Evolutionary conservation across 2,797 vertebrate genomes (phyloP), one percentile per base, ranked within the genome.

Genomic region (Otus scops): DNA sequence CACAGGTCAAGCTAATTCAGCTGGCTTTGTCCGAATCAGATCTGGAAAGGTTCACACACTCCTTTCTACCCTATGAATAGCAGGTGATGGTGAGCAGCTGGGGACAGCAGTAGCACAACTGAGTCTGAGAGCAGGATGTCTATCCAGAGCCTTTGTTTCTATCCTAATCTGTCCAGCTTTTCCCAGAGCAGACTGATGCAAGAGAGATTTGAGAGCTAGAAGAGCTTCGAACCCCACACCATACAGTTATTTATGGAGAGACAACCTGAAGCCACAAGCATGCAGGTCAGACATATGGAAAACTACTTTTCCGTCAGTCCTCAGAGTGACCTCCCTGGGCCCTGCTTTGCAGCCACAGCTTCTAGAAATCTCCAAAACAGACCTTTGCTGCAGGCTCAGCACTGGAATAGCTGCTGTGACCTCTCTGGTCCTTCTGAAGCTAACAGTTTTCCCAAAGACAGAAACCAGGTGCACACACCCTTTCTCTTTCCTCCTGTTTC

Each of bases 301-400:
- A 89, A 64, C 34, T 32, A 61, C 27, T 69, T 79, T 79, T 76
- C 60, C 9, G 1, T 65, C 38, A 73, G 10, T 32, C 34, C 21
- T 57, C 21, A 48, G 36, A 63, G 54, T 0, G 0, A 56, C 30
- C 16, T 90, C 32, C 18, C 15, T 3, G 1, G 15, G 63, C 10
- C 3, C 48, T 2, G 7, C 45, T 75, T 68, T 4, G 2, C 16
- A 83, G 61, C n/a, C 43, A 92, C 41, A 50, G 32, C 45, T 77
- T 77, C 76, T 64, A 45, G 45, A 60, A 87, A 36, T 60, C 60
- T 70, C 53, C 26, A 10, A 8, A 74, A 17, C 10, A 88, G 39
- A 50, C 4, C 11, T 59, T 26, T 79, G 39, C 64, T 94, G 34
- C 41, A 87, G 20, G 21, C 23, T 73, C 34, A 80, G 39, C 39